Conservation (phyloP, 1,140 invertebrate species). For the Lasioglossum baleicum region DNA sequence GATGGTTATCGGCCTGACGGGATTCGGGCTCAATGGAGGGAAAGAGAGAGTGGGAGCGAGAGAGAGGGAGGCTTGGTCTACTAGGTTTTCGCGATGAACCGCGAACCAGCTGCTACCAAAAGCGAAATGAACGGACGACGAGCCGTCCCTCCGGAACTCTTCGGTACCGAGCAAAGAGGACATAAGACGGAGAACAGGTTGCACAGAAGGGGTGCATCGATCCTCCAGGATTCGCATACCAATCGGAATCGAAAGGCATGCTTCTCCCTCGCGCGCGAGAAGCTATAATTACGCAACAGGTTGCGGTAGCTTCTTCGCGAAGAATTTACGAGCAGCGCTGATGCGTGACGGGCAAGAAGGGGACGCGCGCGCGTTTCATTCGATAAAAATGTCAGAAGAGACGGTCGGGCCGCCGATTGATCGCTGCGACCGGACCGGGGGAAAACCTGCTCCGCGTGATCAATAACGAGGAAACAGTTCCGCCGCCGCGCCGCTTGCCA, state of each 20-base stretch:
- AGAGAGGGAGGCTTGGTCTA: neutral
- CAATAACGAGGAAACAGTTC: slow-evolving; percentile 35
- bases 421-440: neutral
- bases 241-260: slow-evolving; percentile 5
- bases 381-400: slow-evolving; percentile 3
- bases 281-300: slow-evolving; percentile 51
- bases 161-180: neutral
- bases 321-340: slow-evolving; percentile 11
- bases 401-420: neutral
- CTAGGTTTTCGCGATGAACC: neutral
- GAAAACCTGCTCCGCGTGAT: slow-evolving; percentile 1
- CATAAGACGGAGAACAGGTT: neutral
- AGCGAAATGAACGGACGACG: neutral
- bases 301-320: slow-evolving; percentile 27
- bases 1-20: neutral
- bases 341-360: neutral
- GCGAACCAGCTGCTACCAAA: neutral
- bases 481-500: slow-evolving; percentile 10
- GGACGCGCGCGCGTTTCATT: neutral
- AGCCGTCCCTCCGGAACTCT: neutral
- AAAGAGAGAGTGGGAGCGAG: too few species aligned
- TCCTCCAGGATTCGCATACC: slow-evolving; percentile 19
- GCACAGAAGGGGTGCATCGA: neutral
- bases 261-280: neutral
- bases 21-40: too few species aligned